Evolutionary conservation across 2,888 invertebrate species (phyloP), one percentile per base, ranked within the genome.

Genomic region (Lasioglossum leucozonium): DNA sequence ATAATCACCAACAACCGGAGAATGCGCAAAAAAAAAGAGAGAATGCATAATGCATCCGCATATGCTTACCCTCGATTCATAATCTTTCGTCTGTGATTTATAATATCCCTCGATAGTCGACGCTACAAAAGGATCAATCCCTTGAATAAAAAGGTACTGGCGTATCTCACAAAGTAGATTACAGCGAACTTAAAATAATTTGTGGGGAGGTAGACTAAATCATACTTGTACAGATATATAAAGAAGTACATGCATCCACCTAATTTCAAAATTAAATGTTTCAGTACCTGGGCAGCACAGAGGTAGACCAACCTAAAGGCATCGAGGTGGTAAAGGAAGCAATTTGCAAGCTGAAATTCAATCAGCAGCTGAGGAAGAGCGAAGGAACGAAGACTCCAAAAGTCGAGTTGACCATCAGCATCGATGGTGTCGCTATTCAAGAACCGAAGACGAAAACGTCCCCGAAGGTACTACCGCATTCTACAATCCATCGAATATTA

Each of bases 311-410:
- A 95, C 98, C 99, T 40, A 99, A 99, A 96, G 99, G 99, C 89
- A 99, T 99, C 91, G 99, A 99, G 95, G 98, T 99, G 71, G 99
- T 99, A 11, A 99, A 99, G 95, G 99, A 99, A 94, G 99, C 99
- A 78, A 99, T 99, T 93, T 97, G 99, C 92, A 99, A 99, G 94
- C 96, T 99, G 90, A 98, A 99, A 95, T 99, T 99, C 95, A 98
- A 97, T 87, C 98, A 99, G 93, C 99, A 99, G 94, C 96, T 99
- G 92, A 97, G 98, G 94, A 98, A 99, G 94, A 98, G 98, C 80
- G 98, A 98, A 93, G 99, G 98, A 69, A 97, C 98, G 91, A 99
- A 99, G 95, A 97, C 98, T 95, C 97, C 97, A 93, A 98, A 98
- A 95, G 98, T 98, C 26, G 99, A 99, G 95, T 97, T 99, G 89